Evolutionary conservation across 1,140 invertebrate species (phyloP).

Genomic region (Drosophila nikananu): DNA sequence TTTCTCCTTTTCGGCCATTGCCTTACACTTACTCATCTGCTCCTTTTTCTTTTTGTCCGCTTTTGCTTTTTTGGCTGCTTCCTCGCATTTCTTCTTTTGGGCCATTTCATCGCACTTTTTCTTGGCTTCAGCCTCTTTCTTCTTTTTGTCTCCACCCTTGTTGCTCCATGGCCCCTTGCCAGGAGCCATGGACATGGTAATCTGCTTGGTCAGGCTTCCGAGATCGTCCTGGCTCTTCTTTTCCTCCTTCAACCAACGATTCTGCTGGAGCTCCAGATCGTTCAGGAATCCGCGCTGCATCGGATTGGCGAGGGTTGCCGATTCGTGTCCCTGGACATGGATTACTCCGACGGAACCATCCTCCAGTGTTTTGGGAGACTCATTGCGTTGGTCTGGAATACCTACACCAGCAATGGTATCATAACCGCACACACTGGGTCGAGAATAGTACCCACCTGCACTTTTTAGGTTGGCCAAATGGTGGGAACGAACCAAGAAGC

Average conservation of each 20-base stretch:
- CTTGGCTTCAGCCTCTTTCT: background rate
- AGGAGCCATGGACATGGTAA: background rate
- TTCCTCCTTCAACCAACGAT: constrained; percentile 4
- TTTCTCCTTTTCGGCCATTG: background rate
- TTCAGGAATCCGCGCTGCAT: constrained; percentile 5
- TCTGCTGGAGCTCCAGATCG: constrained; percentile 6
- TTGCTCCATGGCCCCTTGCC: too few relatives aligned
- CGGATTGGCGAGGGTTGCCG: background rate
- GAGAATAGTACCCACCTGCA: background rate
- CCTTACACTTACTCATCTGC: background rate
- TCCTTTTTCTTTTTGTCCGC: background rate
- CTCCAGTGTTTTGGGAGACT: background rate
- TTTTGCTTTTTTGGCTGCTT: background rate
- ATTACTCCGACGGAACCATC: constrained; percentile 9
- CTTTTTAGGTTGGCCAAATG: background rate
- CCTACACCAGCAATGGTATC: background rate
- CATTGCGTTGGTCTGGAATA: background rate
- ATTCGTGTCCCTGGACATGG: background rate
- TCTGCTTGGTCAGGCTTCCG: background rate
- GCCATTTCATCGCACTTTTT: background rate
- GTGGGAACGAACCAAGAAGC: background rate
- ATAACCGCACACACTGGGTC: background rate
- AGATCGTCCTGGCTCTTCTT: background rate
- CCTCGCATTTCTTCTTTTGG: background rate
- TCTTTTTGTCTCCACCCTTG: background rate